phyloP scores from a whole-genome alignment of 2,113 vertebrate genomes.

The Guaruba guarouba region DNA sequence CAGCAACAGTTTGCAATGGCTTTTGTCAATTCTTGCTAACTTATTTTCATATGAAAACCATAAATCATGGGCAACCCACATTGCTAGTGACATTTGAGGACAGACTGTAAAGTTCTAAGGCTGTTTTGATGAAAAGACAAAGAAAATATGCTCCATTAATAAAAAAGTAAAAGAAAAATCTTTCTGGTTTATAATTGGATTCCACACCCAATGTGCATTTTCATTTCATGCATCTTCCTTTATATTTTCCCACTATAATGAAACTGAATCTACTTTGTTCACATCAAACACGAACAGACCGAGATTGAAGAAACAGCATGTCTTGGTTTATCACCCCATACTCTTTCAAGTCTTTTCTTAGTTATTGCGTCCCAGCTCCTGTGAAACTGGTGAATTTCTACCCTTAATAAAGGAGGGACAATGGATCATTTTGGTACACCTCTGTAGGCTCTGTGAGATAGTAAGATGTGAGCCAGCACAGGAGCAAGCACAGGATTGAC shows the following conservation, averaged over 20 bases:
- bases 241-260: background rate
- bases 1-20: background rate
- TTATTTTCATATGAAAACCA: conserved; percentile 4
- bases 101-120: background rate
- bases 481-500: background rate
- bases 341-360: background rate
- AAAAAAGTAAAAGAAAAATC: background rate
- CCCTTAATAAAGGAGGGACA: background rate
- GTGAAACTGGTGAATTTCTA: background rate
- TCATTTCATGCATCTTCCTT: background rate
- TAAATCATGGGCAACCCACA: background rate
- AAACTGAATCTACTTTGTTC: background rate
- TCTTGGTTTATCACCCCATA: background rate
- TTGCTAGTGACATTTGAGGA: conserved; percentile 22
- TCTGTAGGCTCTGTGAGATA: background rate
- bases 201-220: background rate
- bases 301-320: background rate
- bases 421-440: background rate
- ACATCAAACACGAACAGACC: background rate
- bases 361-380: background rate
- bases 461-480: background rate
- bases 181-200: background rate
- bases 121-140: background rate
- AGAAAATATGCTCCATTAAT: background rate
- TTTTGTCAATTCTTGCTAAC: background rate